Base-by-base conservation (phyloP, 2,797 vertebrate genomes). In the Leucoraja ocellata region DNA sequence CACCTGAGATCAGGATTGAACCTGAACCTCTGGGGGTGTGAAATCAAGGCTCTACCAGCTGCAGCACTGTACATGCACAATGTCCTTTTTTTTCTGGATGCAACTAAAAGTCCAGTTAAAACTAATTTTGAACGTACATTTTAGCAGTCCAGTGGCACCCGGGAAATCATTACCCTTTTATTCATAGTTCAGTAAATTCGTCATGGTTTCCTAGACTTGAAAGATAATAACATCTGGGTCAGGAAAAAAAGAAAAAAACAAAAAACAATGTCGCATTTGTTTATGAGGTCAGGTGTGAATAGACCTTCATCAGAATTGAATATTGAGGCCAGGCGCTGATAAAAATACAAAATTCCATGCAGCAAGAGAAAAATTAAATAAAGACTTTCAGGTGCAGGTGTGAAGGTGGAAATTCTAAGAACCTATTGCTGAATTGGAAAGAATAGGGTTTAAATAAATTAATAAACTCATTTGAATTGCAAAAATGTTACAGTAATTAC, bases 401-500 rank as follows among this genome's bases (percentile, higher is more conserved):
- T 65, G 32, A n/a, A 6, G n/a, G 28, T 88, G 61, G 61, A 7
- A 36, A 68, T 2, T 88, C 61, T 88, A 88, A 88, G n/a, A 28
- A 68, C n/a, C 61, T 11, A 14, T 63, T 86, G 39, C 83, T 86
- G 13, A 84, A 65, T 63, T 86, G 25, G 58, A 63, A 63, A 3
- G n/a, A 65, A 21, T 14, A 61, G 61, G 1, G 16, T 84, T 54
- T 25, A 16, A 86, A n/a, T 86, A 32, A 63, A 86, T 86, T 0
- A 65, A 86, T 63, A 88, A 86, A 86, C 7, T 68, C 61, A 88
- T 32, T 88, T 88, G n/a, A 88, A 68, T 88, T 14, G n/a, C 71
- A 25, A 36, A 36, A 61, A 68, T 65, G 28, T 65, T 88, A 28
- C 61, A 65, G 65, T 13, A 16, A 2, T 63, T 88, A 25, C 84